Evolutionary conservation across 2,113 vertebrate species (phyloP).

Genomic region (Chlorocebus sabaeus): DNA sequence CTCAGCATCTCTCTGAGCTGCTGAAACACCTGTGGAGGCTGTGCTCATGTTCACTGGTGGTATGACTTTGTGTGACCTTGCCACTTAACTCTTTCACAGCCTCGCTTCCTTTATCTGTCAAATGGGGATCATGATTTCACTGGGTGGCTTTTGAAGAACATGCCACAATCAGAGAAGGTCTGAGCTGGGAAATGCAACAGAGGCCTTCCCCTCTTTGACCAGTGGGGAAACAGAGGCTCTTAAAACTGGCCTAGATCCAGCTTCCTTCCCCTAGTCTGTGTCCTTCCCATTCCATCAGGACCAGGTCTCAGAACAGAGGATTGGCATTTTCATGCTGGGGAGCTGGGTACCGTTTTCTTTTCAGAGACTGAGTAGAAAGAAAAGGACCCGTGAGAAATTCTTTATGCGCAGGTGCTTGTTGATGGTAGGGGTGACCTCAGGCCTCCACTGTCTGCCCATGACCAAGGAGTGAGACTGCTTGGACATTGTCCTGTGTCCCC

Average conservation of each 20-base stretch:
- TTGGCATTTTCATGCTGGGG: background rate
- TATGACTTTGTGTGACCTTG: background rate
- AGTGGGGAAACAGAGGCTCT: background rate
- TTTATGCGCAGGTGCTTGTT: background rate
- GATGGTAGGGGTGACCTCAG: background rate
- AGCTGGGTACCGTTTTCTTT: background rate
- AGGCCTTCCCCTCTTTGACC: background rate
- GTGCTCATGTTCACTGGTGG: rapidly evolving
- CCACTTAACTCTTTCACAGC: background rate
- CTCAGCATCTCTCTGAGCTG: background rate
- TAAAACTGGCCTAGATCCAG: too few relatives aligned
- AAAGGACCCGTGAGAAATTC: background rate
- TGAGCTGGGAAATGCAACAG: background rate
- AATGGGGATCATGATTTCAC: background rate
- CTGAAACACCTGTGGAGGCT: background rate
- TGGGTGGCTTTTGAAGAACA: background rate
- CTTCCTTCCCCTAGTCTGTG: background rate
- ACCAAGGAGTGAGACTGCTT: background rate
- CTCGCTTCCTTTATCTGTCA: background rate
- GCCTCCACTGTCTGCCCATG: background rate
- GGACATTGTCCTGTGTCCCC: background rate
- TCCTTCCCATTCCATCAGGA: rapidly evolving
- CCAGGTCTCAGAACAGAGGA: background rate
- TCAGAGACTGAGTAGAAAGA: background rate
- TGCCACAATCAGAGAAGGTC: background rate